phyloP scores from a whole-genome alignment of 2,797 vertebrate species.

The Trichosurus vulpecula region DNA sequence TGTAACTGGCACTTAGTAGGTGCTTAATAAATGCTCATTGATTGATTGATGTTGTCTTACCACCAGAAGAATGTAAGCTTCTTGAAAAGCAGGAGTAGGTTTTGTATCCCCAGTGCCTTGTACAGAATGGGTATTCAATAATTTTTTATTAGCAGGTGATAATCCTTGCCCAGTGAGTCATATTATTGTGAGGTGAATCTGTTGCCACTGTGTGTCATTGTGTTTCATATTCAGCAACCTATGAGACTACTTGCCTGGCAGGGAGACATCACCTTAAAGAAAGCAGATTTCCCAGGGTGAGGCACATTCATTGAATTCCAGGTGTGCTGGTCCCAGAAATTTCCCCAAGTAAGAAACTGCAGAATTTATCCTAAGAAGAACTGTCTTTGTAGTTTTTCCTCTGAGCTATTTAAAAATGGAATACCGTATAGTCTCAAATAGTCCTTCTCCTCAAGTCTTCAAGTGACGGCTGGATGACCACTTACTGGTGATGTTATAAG shows the following conservation, averaged over 20 bases:
- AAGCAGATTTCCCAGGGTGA: not conserved
- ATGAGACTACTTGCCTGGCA: not conserved
- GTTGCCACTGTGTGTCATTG: not conserved
- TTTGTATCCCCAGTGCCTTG: not conserved
- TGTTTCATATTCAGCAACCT: not conserved
- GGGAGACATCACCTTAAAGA: not conserved
- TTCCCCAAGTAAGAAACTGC: not conserved
- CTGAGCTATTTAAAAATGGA: not conserved
- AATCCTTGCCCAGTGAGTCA: not conserved
- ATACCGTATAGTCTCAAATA: not conserved
- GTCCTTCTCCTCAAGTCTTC: not conserved
- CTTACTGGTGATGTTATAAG: not conserved
- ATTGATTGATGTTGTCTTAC: not conserved
- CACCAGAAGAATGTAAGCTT: not conserved
- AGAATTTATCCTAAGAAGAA: not conserved
- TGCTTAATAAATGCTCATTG: not conserved
- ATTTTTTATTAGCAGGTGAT: not conserved
- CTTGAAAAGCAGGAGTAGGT: not conserved
- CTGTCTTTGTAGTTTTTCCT: not conserved
- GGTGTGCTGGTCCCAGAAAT: not conserved
- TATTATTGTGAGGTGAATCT: not conserved
- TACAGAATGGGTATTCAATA: not conserved
- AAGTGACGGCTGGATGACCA: not conserved
- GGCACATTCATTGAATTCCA: not conserved
- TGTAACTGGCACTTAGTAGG: not conserved